A percentile compares a stretch with the other conserved stretches of the same genome.
These are phyloP conservation scores for Strix occidentalis DNA, from an alignment of 2,797 vertebrate species.

Conservation along the genomic window DNA sequence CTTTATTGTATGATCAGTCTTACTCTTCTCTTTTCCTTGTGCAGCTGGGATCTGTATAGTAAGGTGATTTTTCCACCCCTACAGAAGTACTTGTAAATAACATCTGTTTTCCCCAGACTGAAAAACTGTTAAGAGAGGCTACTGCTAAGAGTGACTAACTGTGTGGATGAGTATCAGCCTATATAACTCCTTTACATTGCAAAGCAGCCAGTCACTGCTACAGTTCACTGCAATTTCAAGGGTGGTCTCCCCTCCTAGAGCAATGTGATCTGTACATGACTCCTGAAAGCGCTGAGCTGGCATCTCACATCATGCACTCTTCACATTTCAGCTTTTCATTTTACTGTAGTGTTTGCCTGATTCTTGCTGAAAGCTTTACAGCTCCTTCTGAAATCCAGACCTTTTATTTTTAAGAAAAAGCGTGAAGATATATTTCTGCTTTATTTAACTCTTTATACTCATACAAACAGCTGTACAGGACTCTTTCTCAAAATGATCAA, in stretches of 20 bases:
- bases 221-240: background rate
- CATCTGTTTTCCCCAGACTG: background rate
- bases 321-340: constrained; percentile 39
- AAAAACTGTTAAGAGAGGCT: background rate
- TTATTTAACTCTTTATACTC: background rate
- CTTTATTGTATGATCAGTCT: background rate
- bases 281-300: constrained; percentile 22
- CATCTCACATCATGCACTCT: background rate
- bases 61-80: background rate
- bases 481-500: background rate
- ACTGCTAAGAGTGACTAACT: background rate
- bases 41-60: background rate
- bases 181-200: background rate
- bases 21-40: background rate
- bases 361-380: constrained; percentile 23
- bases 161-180: background rate
- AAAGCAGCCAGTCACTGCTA: background rate
- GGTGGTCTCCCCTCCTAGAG: background rate
- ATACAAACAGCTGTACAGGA: background rate
- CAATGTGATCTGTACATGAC: background rate
- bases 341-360: background rate
- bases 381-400: background rate
- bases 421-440: background rate
- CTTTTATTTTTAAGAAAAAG: constrained; percentile 4
- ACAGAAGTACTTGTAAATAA: background rate